A percentile compares a stretch with the other conserved stretches of the same genome.
Evolutionary conservation across 64 coral and sea anemone species (phyloP).

Genomic region (Porites lutea): DNA sequence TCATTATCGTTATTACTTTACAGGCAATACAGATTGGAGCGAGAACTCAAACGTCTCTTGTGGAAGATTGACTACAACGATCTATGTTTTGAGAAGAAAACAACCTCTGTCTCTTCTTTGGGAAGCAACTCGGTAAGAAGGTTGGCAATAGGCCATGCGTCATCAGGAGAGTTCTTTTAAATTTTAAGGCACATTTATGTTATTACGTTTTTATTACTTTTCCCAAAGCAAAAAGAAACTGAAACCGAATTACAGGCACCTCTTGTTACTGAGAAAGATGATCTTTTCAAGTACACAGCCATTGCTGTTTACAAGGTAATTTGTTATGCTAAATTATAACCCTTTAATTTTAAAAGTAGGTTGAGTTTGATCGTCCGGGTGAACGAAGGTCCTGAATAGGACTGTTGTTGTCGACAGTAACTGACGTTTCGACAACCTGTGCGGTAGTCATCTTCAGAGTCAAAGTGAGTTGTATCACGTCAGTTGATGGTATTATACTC

Average conservation of each 20-base stretch:
- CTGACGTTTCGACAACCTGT: too few species aligned
- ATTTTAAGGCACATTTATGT: too few species aligned
- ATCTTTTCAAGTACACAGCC: conserved; percentile 45
- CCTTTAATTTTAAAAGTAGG: too few species aligned
- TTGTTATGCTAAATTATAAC: too few species aligned
- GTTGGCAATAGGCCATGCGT: too few species aligned
- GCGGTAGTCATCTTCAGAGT: too few species aligned
- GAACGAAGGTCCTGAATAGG: not conserved
- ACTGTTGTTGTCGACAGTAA: too few species aligned
- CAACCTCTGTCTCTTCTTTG: conserved; percentile 73
- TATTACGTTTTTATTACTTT: not conserved
- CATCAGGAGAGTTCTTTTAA: too few species aligned
- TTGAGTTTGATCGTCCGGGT: too few species aligned
- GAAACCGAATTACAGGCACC: conserved; percentile 59
- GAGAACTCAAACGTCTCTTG: conserved; percentile 83
- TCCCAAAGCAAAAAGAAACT: conserved; percentile 2
- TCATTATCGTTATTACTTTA: not conserved
- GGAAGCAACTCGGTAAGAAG: conserved; percentile 59
- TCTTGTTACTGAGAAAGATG: conserved; percentile 61
- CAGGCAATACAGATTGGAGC: conserved; percentile 89
- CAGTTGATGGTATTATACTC: too few species aligned
- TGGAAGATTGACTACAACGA: conserved; percentile 95
- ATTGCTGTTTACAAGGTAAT: conserved; percentile 64
- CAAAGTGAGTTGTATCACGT: too few species aligned
- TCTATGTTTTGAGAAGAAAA: conserved; percentile 85